Percentiles rank a stretch among this genome's conserved stretches.
These are phyloP conservation scores for Callipepla squamata DNA, from an alignment of 2,113 vertebrate species.

Conservation along the genomic window DNA sequence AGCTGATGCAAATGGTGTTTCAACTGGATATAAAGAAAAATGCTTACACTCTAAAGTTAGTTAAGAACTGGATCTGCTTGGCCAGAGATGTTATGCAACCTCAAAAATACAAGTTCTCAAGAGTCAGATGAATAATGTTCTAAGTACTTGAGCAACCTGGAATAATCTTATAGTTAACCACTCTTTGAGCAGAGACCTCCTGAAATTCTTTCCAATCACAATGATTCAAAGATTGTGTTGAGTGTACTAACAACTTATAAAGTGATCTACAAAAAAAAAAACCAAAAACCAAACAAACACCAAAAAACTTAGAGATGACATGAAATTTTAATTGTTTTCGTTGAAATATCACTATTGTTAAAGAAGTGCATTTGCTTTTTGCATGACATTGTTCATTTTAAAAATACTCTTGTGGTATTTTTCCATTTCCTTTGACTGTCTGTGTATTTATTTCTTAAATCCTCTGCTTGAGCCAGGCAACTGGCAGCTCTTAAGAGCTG, in stretches of 20 bases:
- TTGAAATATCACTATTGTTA: not conserved
- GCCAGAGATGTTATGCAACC: not conserved
- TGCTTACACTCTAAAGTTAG: not conserved
- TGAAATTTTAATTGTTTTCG: not conserved
- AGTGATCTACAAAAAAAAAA: not conserved
- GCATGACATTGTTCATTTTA: not conserved
- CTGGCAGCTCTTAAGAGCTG: not conserved
- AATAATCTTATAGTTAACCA: not conserved
- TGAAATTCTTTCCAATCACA: not conserved
- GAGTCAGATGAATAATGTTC: not conserved
- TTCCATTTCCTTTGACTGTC: not conserved
- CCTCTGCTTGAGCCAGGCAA: not conserved
- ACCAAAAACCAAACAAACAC: not conserved
- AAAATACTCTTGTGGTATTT: not conserved
- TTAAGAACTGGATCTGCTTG: not conserved
- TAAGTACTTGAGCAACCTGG: not conserved
- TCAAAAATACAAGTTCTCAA: not conserved
- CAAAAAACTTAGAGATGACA: not conserved
- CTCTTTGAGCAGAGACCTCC: not conserved
- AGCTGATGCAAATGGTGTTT: rapidly evolving
- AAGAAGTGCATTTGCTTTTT: not conserved
- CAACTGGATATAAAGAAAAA: not conserved
- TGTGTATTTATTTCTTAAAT: not conserved
- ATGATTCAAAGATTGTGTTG: not conserved
- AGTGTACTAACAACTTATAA: not conserved